A percentile compares a stretch with the other conserved stretches of the same genome.
These are phyloP conservation scores for Potorous gilbertii DNA, from an alignment of 2,797 vertebrate species.

Conservation along the genomic window DNA sequence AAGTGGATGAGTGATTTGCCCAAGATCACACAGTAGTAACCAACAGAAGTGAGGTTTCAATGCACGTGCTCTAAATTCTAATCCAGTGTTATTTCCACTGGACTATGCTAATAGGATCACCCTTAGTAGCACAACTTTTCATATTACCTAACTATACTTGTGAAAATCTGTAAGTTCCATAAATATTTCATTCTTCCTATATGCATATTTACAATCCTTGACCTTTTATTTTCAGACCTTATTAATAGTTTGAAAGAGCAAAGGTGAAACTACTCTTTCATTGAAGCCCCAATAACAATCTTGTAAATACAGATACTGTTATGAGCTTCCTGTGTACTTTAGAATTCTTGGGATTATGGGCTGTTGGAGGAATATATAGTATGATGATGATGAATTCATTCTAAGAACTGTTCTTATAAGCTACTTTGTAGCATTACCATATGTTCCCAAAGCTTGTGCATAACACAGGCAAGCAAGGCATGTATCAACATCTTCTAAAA, in stretches of 20 bases:
- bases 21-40: not conserved
- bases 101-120: not conserved
- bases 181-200: not conserved
- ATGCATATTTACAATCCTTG: not conserved
- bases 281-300: not conserved
- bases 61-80: not conserved
- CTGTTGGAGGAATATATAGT: not conserved
- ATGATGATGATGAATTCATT: not conserved
- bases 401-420: not conserved
- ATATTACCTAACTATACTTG: not conserved
- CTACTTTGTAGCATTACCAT: not conserved
- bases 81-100: not conserved
- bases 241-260: not conserved
- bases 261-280: not conserved
- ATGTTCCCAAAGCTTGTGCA: not conserved
- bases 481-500: slow-evolving; percentile 30
- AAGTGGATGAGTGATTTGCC: not conserved
- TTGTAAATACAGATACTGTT: slow-evolving; percentile 35
- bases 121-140: not conserved
- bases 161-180: not conserved
- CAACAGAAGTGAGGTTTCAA: not conserved
- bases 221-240: slow-evolving; percentile 36
- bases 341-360: slow-evolving; percentile 28
- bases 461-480: not conserved
- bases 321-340: slow-evolving; percentile 12